Evolutionary conservation across 2,888 invertebrate genomes (phyloP), one percentile per base, ranked within the genome.

Genomic region (Drosophila peninsularis): DNA sequence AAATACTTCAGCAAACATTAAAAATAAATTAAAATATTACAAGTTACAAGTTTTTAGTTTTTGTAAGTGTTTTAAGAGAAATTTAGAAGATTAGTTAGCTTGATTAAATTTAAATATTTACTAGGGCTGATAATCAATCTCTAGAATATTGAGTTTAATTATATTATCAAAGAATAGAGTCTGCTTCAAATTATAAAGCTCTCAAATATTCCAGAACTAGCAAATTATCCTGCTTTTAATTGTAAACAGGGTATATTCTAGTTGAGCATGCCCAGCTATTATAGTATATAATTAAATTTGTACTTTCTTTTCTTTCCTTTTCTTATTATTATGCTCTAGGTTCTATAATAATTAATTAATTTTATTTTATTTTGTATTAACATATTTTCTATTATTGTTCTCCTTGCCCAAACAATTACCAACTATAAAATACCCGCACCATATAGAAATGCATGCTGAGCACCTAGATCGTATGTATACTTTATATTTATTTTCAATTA

Each of bases 391-490:
- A 13, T 42, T 54, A 50, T 58, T 62, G 42, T 36, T 62, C 44
- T 32, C 30, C 32, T 34, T 32, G 47, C 34, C 11, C 6, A 11
- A 45, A 52, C 34, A 61, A 49, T 37, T n/a, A 17, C 21, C 27
- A 76, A 71, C 32, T 30, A 37, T 21, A 36, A 61, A 42, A 32
- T 34, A 39, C 17, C 24, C 45, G 52, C 24, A 52, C 27, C 37
- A 27, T 36, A 52, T 34, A 65, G 61, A 78, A 55, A 55, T 34
- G 42, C 67, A 50, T 30, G 60, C 42, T 37, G 78, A 66, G 21
- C 32, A 57, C 37, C 32, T 24, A 44, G 47, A 78, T 56, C 49
- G 78, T 75, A 73, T 50, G 78, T 78, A 78, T 54, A 36, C 36
- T 37, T 53, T 41, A 66, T 13, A 41, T 9, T 56, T 19, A 44